A percentile compares a stretch with the other conserved stretches of the same genome.
Conservation (phyloP, 2,888 invertebrate genomes). For the Mantis religiosa region DNA sequence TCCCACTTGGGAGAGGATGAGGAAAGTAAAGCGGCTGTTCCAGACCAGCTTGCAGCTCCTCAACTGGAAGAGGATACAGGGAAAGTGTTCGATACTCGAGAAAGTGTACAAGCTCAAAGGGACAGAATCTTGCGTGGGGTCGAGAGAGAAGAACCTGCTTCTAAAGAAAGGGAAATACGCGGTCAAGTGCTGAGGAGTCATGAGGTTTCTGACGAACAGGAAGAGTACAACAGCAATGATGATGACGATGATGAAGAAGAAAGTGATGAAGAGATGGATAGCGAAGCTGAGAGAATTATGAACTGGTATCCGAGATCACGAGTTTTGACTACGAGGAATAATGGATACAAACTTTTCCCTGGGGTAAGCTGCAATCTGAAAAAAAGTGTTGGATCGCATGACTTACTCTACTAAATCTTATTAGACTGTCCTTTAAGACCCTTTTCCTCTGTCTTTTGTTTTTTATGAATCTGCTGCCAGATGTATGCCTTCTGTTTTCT, state of each 20-base stretch:
- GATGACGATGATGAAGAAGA: not conserved
- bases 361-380: not conserved
- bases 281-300: not conserved
- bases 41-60: no score
- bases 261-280: not conserved
- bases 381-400: not conserved
- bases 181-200: not conserved
- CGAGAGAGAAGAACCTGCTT: not conserved
- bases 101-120: not conserved
- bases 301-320: not conserved
- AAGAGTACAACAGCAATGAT: not conserved
- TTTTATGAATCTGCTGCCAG: no score
- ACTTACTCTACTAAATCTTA: not conserved
- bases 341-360: conserved; percentile 1
- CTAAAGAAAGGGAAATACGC: not conserved
- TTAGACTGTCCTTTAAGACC: no score
- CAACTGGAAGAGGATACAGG: no score
- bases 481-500: no score
- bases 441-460: no score
- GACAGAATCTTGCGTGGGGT: not conserved
- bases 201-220: not conserved
- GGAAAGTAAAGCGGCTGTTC: not conserved
- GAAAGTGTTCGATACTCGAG: not conserved
- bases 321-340: not conserved
- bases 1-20: not conserved